phyloP scores from a whole-genome alignment of 2,113 vertebrate genomes.

The Gymnocephalus cernua region DNA sequence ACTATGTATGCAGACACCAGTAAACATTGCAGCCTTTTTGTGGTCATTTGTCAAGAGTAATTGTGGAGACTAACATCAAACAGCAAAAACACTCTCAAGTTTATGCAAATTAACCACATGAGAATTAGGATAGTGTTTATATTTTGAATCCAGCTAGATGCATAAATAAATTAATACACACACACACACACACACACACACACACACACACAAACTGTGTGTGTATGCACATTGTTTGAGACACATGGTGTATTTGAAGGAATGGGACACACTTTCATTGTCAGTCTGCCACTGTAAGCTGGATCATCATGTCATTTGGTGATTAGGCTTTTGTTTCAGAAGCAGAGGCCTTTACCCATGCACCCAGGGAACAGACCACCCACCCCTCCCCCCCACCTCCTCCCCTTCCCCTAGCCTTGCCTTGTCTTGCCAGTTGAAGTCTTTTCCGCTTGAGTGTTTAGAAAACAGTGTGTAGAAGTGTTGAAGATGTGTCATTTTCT shows the following conservation, averaged over 20 bases:
- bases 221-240: slow-evolving; percentile 28
- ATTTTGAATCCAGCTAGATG: slow-evolving; percentile 34
- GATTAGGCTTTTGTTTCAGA: slow-evolving; percentile 74
- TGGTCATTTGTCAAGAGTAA: slow-evolving; percentile 64
- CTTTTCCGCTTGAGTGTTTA: slow-evolving; percentile 52
- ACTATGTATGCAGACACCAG: slow-evolving; percentile 29
- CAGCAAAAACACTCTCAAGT: slow-evolving; percentile 37
- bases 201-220: not conserved
- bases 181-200: not conserved
- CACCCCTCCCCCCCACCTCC: not conserved
- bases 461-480: slow-evolving; percentile 56
- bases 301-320: slow-evolving; percentile 77
- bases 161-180: not conserved
- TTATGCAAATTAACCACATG: slow-evolving; percentile 69
- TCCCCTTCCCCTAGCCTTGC: not conserved
- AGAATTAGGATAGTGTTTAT: slow-evolving; percentile 47
- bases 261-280: slow-evolving; percentile 55
- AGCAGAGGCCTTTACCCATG: slow-evolving; percentile 23
- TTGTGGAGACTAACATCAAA: slow-evolving; percentile 60
- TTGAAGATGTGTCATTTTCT: slow-evolving; percentile 77
- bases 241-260: slow-evolving; percentile 44
- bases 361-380: slow-evolving; percentile 50
- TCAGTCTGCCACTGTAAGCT: slow-evolving; percentile 65
- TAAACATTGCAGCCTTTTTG: slow-evolving; percentile 52
- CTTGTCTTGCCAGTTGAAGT: slow-evolving; percentile 58